Evolutionary conservation across 2,113 vertebrate species (phyloP).

Genomic region (Ctenodactylus gundi): DNA sequence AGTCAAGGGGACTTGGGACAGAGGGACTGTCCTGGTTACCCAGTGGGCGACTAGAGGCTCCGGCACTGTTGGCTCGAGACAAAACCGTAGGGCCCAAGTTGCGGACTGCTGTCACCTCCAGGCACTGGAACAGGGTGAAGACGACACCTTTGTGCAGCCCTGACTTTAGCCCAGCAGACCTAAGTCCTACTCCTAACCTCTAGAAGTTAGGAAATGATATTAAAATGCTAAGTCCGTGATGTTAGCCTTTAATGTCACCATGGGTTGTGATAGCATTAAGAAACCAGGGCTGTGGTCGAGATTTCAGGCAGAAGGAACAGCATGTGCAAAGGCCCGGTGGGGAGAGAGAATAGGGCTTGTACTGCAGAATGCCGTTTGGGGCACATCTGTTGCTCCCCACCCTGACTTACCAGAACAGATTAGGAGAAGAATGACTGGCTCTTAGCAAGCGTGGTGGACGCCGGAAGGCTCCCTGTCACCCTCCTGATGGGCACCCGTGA

Average conservation of each 20-base stretch:
- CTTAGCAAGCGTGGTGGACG: rapidly evolving
- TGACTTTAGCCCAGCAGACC: background rate
- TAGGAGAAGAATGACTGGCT: rapidly evolving
- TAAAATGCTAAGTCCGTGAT: no score
- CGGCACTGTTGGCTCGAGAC: background rate
- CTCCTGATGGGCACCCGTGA: background rate
- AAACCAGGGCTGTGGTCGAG: background rate
- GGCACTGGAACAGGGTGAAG: background rate
- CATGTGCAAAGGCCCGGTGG: background rate
- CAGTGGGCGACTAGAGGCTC: no score
- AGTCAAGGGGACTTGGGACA: background rate
- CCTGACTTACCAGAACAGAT: background rate
- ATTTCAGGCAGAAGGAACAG: background rate
- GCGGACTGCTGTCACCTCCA: background rate
- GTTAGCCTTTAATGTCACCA: background rate
- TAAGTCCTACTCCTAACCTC: background rate
- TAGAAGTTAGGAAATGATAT: no score
- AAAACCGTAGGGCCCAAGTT: background rate
- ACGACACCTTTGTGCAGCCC: no score
- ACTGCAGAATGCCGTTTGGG: background rate
- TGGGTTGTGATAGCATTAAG: background rate
- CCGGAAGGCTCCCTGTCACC: background rate
- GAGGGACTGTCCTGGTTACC: background rate
- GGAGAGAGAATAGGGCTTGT: background rate
- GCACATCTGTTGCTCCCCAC: no score